Evolutionary conservation across 2,797 vertebrate species (phyloP), one percentile per base, ranked within the genome.

Genomic region (Tapera naevia): DNA sequence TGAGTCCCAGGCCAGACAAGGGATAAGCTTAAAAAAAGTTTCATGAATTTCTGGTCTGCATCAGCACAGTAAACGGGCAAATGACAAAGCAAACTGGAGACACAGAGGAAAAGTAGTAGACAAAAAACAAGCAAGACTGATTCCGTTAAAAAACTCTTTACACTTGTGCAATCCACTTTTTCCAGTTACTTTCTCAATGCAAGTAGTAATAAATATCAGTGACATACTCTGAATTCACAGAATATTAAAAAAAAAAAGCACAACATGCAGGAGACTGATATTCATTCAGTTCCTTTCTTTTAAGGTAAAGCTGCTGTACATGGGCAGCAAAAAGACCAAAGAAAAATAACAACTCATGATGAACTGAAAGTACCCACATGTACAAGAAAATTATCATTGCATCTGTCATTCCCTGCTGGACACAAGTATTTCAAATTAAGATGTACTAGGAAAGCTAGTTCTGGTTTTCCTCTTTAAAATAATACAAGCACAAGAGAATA

Each of bases 201-300:
- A 85, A 82, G 32, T 2, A 82, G 9, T 54, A 86, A 70, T 37
- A 91, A 73, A 24, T 62, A 70, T 7, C 14, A 62, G 37, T 32
- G 27, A 65, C 56, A 76, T 19, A 37, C 13, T 54, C 60, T 45
- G 30, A 87, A 78, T 56, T 84, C 74, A 80, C 10, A 81, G 28
- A 88, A 65, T 32, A 76, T 10, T 65, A 33, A 66, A 91, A 85
- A 66, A 91, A 79, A 62, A 93, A 85, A 66, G 91, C n/a, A 76
- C 17, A 91, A 57, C 9, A 88, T 62, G 21, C 22, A 56, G 24
- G 76, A 50, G 33, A 65, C 56, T 64, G 64, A 80, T 39, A 66
- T 24, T 58, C 37, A 66, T 18, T 30, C 54, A 70, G 30, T 21
- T 89, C 33, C 41, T 87, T 57, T 69, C 60, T 43, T 60, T 91